These are phyloP conservation scores for Anabas testudineus DNA, from an alignment of 2,797 vertebrate genomes.

Conservation along the genomic window DNA sequence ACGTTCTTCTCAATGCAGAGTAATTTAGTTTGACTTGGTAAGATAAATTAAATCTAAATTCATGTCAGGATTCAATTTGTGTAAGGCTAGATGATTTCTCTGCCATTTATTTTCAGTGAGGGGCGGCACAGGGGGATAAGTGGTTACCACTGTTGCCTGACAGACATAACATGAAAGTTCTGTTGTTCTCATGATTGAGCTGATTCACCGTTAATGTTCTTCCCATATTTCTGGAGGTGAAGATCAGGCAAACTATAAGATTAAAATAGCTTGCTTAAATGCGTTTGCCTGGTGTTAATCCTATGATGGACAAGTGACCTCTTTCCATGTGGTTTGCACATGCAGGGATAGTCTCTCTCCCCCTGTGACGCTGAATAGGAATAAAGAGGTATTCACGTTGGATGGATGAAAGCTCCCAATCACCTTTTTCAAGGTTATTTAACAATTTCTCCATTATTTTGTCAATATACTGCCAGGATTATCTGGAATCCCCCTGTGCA, in stretches of 20 bases:
- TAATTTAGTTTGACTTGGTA: constrained; percentile 36
- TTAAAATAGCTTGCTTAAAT: constrained; percentile 34
- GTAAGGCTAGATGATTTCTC: constrained; percentile 33
- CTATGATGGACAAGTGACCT: constrained; percentile 52
- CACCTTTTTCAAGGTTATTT: constrained; percentile 62
- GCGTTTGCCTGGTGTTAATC: constrained; percentile 46
- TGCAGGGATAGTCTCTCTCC: constrained; percentile 34
- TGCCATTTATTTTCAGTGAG: constrained; percentile 11
- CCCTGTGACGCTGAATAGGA: constrained; percentile 38
- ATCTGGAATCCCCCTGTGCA: constrained; percentile 40
- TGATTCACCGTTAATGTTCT: background rate
- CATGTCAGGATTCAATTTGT: constrained; percentile 34
- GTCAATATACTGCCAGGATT: constrained; percentile 50
- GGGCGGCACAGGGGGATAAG: background rate
- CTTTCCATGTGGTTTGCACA: constrained; percentile 42
- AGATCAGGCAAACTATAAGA: constrained; percentile 45
- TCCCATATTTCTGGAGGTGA: constrained; percentile 16
- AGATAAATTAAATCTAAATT: constrained; percentile 42
- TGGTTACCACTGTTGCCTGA: constrained; percentile 6
- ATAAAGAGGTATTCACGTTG: constrained; percentile 37
- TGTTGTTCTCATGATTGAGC: constrained; percentile 6
- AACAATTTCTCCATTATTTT: constrained; percentile 57
- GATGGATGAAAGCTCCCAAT: constrained; percentile 34
- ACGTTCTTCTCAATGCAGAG: constrained; percentile 20
- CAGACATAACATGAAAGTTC: constrained; percentile 2